Evolutionary conservation across 2,888 invertebrate species (phyloP).

Genomic region (Melanophora roralis): DNA sequence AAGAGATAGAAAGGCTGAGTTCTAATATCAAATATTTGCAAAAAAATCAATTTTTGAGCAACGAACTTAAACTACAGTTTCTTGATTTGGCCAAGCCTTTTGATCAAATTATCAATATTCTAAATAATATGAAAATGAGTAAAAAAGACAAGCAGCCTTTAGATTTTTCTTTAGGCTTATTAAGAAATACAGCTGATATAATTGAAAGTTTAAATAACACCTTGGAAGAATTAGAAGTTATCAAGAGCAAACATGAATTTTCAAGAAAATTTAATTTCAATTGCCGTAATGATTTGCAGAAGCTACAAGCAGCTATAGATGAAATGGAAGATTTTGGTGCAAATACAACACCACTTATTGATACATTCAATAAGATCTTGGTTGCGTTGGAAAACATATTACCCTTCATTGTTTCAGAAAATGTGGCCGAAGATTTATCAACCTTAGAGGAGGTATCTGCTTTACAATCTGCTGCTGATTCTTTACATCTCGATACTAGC

Average conservation of each 20-base stretch:
- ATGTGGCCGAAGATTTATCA: constrained; percentile 70
- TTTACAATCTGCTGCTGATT: constrained; percentile 80
- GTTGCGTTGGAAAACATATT: constrained; percentile 69
- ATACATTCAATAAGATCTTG: constrained; percentile 75
- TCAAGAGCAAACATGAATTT: constrained; percentile 32
- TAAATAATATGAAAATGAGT: constrained; percentile 23
- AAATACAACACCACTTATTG: constrained; percentile 62
- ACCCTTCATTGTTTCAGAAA: constrained; percentile 25
- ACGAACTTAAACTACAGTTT: constrained; percentile 26
- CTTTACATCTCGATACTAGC: constrained; percentile 66
- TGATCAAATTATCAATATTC: constrained; percentile 4
- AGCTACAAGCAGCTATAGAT: constrained; percentile 52
- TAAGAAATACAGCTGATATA: constrained; percentile 36
- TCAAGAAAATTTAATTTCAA: constrained; percentile 6
- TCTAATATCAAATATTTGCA: constrained; percentile 65
- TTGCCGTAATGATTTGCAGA: constrained; percentile 44
- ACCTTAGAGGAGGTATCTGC: constrained; percentile 80
- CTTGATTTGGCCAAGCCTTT: constrained; percentile 26
- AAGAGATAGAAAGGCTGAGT: constrained; percentile 73
- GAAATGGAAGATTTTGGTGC: constrained; percentile 40
- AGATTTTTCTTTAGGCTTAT: constrained; percentile 23
- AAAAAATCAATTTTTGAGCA: constrained; percentile 26
- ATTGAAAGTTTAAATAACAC: constrained; percentile 34
- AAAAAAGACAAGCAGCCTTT: constrained; percentile 56
- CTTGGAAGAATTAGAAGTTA: not conserved